Evolutionary conservation across 2,888 invertebrate species (phyloP), one percentile per base, ranked within the genome.

Genomic region (Xestia sexstrigata): DNA sequence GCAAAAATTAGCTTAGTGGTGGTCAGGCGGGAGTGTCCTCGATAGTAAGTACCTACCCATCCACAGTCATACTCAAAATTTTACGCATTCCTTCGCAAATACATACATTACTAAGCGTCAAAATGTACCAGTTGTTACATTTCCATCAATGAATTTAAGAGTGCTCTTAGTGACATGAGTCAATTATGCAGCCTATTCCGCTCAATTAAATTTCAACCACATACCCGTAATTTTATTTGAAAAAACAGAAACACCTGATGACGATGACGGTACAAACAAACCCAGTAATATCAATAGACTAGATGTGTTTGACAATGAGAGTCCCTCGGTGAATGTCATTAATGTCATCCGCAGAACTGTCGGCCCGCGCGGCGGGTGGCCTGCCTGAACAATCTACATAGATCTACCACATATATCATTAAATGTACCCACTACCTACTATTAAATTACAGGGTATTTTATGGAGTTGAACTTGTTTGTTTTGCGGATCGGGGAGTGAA

Each of bases 301-400:
- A 39, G 74, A 82, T 88, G 86, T 84, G 81, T 85, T 82, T 89
- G 88, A 89, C 90, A 89, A 90, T 90, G 87, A 89, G 88, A 86
- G 90, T 89, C 91, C 89, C 88, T 83, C 89, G 88, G 85, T 91
- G 93, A 93, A 91, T 90, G 90, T 90, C 92, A 92, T 94, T 91
- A 93, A 88, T 90, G 94, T 94, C 94, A 91, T 88, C 88, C 88
- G 89, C 94, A 94, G 93, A 85, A 62, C 82, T 86, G 89, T 83
- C 86, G 76, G 73, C 67, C 67, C 69, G 80, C 88, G 73, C 89
- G 63, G 79, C 84, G 88, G 88, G 89, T 79, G 83, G 85, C 65
- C 86, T 55, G 65, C 30, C 73, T 81, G 81, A 79, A 79, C 81
- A 79, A 73, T 72, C 81, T 81, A 78, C 70, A n/a, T n/a, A n/a